These are phyloP conservation scores for Lepus europaeus DNA, from an alignment of 2,113 vertebrate species.

Conservation along the genomic window DNA sequence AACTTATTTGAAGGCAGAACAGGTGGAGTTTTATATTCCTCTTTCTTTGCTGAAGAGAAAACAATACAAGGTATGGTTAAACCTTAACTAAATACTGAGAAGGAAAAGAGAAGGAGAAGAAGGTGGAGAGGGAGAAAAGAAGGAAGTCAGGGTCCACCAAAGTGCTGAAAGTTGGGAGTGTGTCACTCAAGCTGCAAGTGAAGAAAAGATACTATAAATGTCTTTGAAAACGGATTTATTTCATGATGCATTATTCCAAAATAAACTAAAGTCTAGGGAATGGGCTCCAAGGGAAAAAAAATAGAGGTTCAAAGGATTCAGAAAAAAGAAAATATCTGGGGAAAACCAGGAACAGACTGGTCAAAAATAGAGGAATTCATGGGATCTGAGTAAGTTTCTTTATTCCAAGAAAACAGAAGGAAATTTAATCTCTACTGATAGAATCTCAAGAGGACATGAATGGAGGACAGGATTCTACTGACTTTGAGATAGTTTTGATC, in stretches of 20 bases:
- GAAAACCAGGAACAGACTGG: neutral
- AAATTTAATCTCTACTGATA: neutral
- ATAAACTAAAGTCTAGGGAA: conserved; percentile 21
- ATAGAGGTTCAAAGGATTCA: neutral
- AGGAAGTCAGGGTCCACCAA: neutral
- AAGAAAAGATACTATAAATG: conserved; percentile 14
- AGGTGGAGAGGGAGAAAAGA: too few relatives aligned
- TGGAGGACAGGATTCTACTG: neutral
- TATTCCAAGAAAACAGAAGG: conserved; percentile 11
- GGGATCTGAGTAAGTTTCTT: conserved; percentile 44
- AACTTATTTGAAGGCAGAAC: conserved; percentile 4
- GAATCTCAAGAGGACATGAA: conserved; percentile 15
- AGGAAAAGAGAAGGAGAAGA: too few relatives aligned
- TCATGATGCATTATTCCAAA: conserved; percentile 29
- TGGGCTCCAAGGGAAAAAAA: neutral
- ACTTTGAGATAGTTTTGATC: conserved; percentile 11
- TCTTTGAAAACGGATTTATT: conserved; percentile 40
- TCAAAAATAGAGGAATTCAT: conserved; percentile 52
- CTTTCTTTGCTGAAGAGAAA: neutral
- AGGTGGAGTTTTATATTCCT: neutral
- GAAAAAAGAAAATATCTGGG: conserved; percentile 27
- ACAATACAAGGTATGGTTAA: neutral
- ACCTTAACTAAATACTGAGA: neutral
- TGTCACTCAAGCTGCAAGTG: neutral
- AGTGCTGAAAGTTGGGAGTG: neutral